A percentile compares a stretch with the other conserved stretches of the same genome.
phyloP scores from a whole-genome alignment of 37 sponge, comb jelly and placozoan genomes.

The Oopsacas minuta region DNA sequence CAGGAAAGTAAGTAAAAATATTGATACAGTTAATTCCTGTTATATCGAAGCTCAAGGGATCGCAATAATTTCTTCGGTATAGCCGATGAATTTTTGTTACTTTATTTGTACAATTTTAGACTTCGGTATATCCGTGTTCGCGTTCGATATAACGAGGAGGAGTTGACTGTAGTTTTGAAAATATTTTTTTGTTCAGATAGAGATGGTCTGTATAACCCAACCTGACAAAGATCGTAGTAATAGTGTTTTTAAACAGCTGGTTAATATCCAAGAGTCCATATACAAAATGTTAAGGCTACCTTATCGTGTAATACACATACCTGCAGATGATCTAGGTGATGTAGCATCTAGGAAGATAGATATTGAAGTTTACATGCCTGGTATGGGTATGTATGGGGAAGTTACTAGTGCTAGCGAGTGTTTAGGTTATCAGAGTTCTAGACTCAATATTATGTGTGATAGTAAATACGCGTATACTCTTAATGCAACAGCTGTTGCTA shows the following conservation, averaged over 20 bases:
- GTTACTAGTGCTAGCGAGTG: not conserved
- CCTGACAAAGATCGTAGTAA: not conserved
- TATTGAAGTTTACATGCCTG: not conserved
- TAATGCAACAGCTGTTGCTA: not conserved
- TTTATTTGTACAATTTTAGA: too few species aligned
- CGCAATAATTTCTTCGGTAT: too few species aligned
- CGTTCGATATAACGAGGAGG: too few species aligned
- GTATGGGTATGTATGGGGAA: not conserved
- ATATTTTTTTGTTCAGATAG: not conserved
- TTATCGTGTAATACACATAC: not conserved
- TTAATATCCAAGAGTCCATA: not conserved
- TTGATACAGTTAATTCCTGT: too few species aligned
- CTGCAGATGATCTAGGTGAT: not conserved
- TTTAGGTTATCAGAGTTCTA: not conserved
- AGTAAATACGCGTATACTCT: not conserved
- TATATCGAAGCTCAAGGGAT: too few species aligned
- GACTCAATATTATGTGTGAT: not conserved
- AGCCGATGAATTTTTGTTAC: too few species aligned
- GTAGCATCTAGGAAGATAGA: slow-evolving; percentile 5
- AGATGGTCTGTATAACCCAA: not conserved
- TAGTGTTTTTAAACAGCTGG: not conserved
- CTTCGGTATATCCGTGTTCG: too few species aligned
- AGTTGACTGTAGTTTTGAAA: too few species aligned
- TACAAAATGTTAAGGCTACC: not conserved
- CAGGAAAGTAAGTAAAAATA: not conserved